Evolutionary conservation across 2,888 invertebrate species (phyloP).

Genomic region (Oligia latruncula): DNA sequence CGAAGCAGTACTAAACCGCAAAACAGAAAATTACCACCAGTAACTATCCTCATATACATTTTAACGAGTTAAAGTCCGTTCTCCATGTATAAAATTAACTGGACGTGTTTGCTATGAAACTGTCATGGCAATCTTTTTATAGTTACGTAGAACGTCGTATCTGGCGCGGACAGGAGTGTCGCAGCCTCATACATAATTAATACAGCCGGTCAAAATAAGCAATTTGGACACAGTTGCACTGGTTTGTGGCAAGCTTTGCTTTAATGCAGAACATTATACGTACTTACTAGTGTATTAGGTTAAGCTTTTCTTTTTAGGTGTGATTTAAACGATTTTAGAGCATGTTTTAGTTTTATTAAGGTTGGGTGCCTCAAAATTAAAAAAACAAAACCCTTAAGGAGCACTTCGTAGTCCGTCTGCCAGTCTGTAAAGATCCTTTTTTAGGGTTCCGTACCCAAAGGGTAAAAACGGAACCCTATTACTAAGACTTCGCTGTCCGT

Average conservation of each 20-base stretch:
- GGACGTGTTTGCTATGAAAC: constrained; percentile 68
- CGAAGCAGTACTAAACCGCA: constrained; percentile 26
- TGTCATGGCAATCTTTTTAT: constrained; percentile 76
- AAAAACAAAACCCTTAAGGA: background rate
- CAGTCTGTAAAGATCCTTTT: background rate
- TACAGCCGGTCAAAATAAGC: constrained; percentile 85
- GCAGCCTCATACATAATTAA: constrained; percentile 86
- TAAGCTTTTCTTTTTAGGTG: constrained; percentile 15
- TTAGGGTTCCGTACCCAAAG: no score
- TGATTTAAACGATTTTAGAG: constrained; percentile 9
- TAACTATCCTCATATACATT: constrained; percentile 57
- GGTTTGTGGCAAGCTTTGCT: constrained; percentile 84
- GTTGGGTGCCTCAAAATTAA: background rate
- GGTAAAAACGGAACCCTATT: no score
- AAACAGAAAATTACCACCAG: constrained; percentile 41
- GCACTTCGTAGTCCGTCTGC: background rate
- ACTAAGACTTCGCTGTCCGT: no score
- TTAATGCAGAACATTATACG: constrained; percentile 78
- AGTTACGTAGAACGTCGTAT: constrained; percentile 70
- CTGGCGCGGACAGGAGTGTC: constrained; percentile 74
- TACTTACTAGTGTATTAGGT: constrained; percentile 64
- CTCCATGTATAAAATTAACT: constrained; percentile 66
- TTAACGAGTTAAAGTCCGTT: constrained; percentile 53
- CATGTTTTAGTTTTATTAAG: background rate
- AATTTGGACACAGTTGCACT: constrained; percentile 86